Evolutionary conservation across 2,888 invertebrate species (phyloP).

Genomic region (Pristionchus fissidentatus): DNA sequence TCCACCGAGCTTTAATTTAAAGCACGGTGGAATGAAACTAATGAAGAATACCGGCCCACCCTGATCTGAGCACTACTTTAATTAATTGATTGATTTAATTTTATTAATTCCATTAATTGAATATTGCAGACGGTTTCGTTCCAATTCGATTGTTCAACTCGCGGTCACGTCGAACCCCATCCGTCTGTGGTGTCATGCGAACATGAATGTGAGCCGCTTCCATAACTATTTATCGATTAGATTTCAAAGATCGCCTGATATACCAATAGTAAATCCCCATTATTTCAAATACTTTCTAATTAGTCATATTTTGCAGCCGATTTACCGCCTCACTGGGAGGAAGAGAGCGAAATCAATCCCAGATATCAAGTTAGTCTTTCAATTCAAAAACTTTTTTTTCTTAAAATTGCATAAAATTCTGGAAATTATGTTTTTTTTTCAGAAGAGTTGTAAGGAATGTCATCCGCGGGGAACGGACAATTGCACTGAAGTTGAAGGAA

Average conservation of each 20-base stretch:
- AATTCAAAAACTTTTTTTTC: not conserved
- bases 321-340: not conserved
- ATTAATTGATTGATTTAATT: no score
- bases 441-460: constrained; percentile 30
- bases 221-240: not conserved
- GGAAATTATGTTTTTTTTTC: not conserved
- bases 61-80: no score
- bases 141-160: constrained; percentile 26
- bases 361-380: constrained; percentile 3
- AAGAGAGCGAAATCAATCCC: not conserved
- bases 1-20: not conserved
- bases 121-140: not conserved
- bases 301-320: not conserved
- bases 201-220: not conserved
- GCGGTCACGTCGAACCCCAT: constrained; percentile 35
- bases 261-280: no score
- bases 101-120: no score
- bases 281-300: not conserved
- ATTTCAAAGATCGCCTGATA: no score
- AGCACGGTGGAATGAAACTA: no score
- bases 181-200: constrained; percentile 18
- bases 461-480: constrained; percentile 3
- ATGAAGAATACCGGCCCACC: no score
- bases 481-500: not conserved
- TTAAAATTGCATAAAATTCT: not conserved